Conservation (phyloP, 1,140 invertebrate species). For the Mesaphorura yosii region DNA sequence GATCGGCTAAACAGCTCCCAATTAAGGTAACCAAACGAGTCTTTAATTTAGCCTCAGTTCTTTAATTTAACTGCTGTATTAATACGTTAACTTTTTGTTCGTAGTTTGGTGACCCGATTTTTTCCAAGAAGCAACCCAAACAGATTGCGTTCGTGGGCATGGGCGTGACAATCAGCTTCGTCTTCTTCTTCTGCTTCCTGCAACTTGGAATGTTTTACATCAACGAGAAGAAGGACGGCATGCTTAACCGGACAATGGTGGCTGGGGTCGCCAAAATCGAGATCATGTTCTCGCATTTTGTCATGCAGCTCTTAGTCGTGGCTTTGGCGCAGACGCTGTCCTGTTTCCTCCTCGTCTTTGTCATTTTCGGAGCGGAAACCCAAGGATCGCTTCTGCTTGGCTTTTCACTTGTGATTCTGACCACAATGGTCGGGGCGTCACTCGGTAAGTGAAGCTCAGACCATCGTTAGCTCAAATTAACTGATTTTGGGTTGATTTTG, state of each 20-base stretch:
- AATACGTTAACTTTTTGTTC: constrained; percentile 33
- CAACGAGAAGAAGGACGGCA: constrained; percentile 7
- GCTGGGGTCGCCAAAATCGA: not conserved
- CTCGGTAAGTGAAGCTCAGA: too few relatives aligned
- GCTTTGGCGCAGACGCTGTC: not conserved
- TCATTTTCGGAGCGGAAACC: too few relatives aligned
- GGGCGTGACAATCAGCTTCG: not conserved
- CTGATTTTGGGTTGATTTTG: too few relatives aligned
- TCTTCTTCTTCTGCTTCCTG: not conserved
- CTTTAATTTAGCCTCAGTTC: not conserved
- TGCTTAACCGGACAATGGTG: constrained; percentile 1
- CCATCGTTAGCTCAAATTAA: too few relatives aligned
- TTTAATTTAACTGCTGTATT: not conserved
- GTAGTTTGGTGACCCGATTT: constrained; percentile 68
- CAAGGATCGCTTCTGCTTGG: too few relatives aligned
- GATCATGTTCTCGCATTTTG: constrained; percentile 4
- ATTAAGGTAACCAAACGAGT: constrained; percentile 14
- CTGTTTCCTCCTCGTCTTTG: too few relatives aligned
- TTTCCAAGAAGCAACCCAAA: constrained; percentile 61
- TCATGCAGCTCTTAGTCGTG: not conserved
- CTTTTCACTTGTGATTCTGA: too few relatives aligned
- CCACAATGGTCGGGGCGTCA: too few relatives aligned
- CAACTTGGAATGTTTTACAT: not conserved
- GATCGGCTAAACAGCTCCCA: constrained; percentile 40
- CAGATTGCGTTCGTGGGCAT: not conserved